A percentile compares a stretch with the other conserved stretches of the same genome.
phyloP scores from a whole-genome alignment of 1,140 invertebrate genomes.

The Aphelinus certus region DNA sequence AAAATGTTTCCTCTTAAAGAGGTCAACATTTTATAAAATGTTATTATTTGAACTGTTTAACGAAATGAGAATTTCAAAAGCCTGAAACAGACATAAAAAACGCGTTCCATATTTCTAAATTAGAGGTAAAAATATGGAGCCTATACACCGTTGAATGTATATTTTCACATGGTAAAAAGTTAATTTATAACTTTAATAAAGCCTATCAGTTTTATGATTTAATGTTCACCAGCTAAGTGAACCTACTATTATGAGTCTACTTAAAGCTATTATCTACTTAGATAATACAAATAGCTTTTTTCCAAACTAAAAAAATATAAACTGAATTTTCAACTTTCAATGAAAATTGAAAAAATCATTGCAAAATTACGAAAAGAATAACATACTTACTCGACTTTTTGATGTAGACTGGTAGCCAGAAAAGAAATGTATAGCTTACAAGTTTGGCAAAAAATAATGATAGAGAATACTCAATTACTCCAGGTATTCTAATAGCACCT shows the following conservation, averaged over 20 bases:
- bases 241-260: not conserved
- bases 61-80: no score
- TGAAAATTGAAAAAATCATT: not conserved
- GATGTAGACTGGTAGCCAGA: slow-evolving; percentile 95
- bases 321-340: not conserved
- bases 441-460: slow-evolving; percentile 97
- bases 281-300: not conserved
- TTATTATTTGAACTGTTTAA: no score
- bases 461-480: slow-evolving; percentile 93
- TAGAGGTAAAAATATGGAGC: no score
- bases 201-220: no score
- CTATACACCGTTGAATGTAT: no score
- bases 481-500: slow-evolving; percentile 85
- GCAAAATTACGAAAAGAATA: not conserved
- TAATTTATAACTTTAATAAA: no score
- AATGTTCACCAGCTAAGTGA: no score
- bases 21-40: no score
- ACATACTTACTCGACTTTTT: slow-evolving; percentile 76
- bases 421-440: slow-evolving; percentile 96
- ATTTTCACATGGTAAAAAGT: no score
- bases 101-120: no score
- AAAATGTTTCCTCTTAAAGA: no score
- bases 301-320: not conserved
- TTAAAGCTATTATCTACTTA: not conserved
- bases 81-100: no score